Base-by-base conservation (phyloP, 2,113 vertebrate genomes). In the Monarcha castaneiventris region DNA sequence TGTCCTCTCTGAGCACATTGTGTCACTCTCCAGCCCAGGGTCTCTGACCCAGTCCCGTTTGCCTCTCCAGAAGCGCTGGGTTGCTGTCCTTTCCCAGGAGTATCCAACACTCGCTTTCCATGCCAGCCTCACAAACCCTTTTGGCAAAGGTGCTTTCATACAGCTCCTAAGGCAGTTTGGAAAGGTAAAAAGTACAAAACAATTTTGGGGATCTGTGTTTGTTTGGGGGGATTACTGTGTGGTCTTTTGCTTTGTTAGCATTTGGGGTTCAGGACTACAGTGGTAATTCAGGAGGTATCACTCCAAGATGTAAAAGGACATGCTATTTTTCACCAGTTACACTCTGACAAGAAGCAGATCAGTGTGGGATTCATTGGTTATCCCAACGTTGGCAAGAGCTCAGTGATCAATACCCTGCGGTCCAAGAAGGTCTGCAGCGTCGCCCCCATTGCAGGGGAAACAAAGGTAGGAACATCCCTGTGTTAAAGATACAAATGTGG, bases 351-450 rank as follows among this genome's bases (percentile, higher is more conserved):
- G 98, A 99, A 99, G 49, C 99, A 99, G 98, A 99, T 99, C 97
- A 99, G 99, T 1, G 99, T 99, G 63, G 99, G 99, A 32, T 99
- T 99, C 97, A 99, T 99, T 35, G 99, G 99, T 48, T 99, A 99
- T 92, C 99, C 99, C 13, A 99, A 99, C 7, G 99, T 99, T 82
- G 99, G 99, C 96, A 99, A 99, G 96, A 99, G 99, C 96, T 99
- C 99, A 3, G 97, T 99, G 90, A 99, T 99, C 97, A 99, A 99
- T 87, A 99, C 99, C 0, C 93, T 99, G 15, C 98, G 99, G 39
- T 99, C 99, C 55, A 99, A 99, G 98, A 99, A 99, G 96, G 99
- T 99, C 94, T 99, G 99, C 98, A 99, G 95, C 0, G 99, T 99
- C 94, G 99, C 99, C 12, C 99, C 99, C 59, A 98, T 99, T 21